Base-by-base conservation (phyloP, 2,797 vertebrate species). In the Rhodeus uyekii region DNA sequence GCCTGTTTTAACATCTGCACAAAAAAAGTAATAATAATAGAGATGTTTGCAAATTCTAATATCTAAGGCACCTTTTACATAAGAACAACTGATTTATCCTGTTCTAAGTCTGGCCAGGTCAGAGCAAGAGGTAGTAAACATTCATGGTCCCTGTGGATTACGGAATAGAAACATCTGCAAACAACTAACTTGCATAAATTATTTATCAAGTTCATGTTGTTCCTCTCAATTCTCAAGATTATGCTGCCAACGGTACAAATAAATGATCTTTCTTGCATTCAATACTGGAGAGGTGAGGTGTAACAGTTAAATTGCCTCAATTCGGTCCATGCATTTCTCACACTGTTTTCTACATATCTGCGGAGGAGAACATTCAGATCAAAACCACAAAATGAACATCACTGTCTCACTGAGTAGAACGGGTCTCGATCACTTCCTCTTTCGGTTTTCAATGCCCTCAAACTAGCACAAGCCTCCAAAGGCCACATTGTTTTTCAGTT, bases 371-470 rank as follows among this genome's bases (percentile, higher is more conserved):
- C 38, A 71, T 60, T 83, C 14, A 22, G 61, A 83, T 80, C 44
- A 74, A 80, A 84, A 78, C 82, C 82, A 76, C 68, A 58, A 76
- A 24, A 63, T n/a, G 29, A 83, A 74, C 82, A 82, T 73, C 18
- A 27, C 53, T 58, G 39, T 55, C 32, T 82, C 42, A 48, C 39
- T 27, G 46, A 67, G 78, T 60, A 77, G 58, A 18, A 76, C 2
- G 64, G 71, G 76, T 77, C 29, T 81, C 29, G 63, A 53, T 85
- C 78, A 82, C 71, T 87, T 86, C 84, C 80, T 80, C 82, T 87
- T 86, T 86, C 84, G 27, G 83, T 83, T 81, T 87, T 81, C 32
- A 76, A 24, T 77, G 72, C 81, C 50, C 18, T 85, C 48, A 76
- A 8, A 64, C 24, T 46, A 65, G 32, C 78, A 46, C 60, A 72